phyloP scores from a whole-genome alignment of 1,140 invertebrate genomes.

The Zaprionus davidi region DNA sequence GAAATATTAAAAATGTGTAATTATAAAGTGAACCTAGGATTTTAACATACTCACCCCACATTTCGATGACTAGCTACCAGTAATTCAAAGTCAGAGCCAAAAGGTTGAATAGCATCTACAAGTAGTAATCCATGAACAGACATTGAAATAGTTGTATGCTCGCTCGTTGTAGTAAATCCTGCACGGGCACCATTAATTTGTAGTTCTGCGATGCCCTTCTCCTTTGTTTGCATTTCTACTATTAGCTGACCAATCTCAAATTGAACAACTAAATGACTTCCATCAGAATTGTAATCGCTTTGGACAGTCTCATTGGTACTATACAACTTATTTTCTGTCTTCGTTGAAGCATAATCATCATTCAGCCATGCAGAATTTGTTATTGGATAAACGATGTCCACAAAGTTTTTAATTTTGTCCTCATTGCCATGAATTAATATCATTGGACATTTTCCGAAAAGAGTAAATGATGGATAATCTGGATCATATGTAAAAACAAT shows the following conservation, averaged over 20 bases:
- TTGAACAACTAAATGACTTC: constrained; percentile 91
- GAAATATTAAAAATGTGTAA: constrained; percentile 10
- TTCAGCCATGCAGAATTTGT: constrained; percentile 57
- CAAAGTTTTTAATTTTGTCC: constrained; percentile 90
- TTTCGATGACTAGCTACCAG: constrained; percentile 97
- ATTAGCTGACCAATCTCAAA: constrained; percentile 95
- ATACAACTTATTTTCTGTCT: constrained; percentile 31
- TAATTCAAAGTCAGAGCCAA: constrained; percentile 97
- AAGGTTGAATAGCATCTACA: constrained; percentile 97
- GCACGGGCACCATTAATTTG: constrained; percentile 95
- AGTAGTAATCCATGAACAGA: constrained; percentile 96
- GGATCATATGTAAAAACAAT: constrained; percentile 93
- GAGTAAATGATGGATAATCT: constrained; percentile 91
- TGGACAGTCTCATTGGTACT: constrained; percentile 42
- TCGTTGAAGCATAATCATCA: constrained; percentile 82
- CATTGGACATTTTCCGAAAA: constrained; percentile 93
- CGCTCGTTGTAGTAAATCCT: constrained; percentile 88
- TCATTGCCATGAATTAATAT: constrained; percentile 96
- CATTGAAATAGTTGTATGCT: constrained; percentile 90
- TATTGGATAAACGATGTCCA: constrained; percentile 84
- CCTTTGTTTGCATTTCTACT: constrained; percentile 93
- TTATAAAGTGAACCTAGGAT: not conserved
- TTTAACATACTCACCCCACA: constrained; percentile 87
- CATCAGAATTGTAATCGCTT: constrained; percentile 51
- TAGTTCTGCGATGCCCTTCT: constrained; percentile 94